Evolutionary conservation across 2,113 vertebrate species (phyloP).

Genomic region (Ariopsis seemanni): DNA sequence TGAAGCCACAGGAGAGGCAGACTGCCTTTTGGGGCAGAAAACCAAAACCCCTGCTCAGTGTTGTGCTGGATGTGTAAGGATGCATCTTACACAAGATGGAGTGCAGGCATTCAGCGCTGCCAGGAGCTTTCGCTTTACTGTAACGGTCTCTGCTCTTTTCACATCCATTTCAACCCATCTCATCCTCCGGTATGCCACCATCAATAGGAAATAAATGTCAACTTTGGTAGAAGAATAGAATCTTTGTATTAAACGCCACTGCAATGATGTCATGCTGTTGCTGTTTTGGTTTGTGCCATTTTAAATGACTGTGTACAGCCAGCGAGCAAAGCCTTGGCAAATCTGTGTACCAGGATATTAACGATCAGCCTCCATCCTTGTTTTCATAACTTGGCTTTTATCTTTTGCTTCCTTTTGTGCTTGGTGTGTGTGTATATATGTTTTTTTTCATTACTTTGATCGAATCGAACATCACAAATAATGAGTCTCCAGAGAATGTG

Average conservation of each 20-base stretch:
- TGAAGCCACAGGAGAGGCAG: constrained; percentile 33
- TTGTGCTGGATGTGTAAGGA: not conserved
- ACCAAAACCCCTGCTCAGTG: not conserved
- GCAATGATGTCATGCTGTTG: constrained; percentile 25
- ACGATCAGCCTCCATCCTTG: constrained; percentile 25
- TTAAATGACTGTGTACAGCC: constrained; percentile 38
- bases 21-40: not conserved
- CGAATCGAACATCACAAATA: constrained; percentile 24
- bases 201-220: constrained; percentile 38
- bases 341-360: constrained; percentile 47
- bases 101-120: constrained; percentile 12
- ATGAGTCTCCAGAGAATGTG: constrained; percentile 30
- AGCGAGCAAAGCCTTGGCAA: constrained; percentile 7
- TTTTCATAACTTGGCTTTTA: constrained; percentile 27
- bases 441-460: constrained; percentile 29
- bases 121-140: constrained; percentile 39
- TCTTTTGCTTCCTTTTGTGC: not conserved
- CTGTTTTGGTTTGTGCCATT: constrained; percentile 30
- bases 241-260: constrained; percentile 43
- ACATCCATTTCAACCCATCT: constrained; percentile 1
- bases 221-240: constrained; percentile 38
- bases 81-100: not conserved
- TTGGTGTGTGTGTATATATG: not conserved
- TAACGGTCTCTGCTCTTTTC: not conserved
- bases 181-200: not conserved